Conservation (phyloP, 2,888 invertebrate genomes). For the Tanypteryx hageni region DNA sequence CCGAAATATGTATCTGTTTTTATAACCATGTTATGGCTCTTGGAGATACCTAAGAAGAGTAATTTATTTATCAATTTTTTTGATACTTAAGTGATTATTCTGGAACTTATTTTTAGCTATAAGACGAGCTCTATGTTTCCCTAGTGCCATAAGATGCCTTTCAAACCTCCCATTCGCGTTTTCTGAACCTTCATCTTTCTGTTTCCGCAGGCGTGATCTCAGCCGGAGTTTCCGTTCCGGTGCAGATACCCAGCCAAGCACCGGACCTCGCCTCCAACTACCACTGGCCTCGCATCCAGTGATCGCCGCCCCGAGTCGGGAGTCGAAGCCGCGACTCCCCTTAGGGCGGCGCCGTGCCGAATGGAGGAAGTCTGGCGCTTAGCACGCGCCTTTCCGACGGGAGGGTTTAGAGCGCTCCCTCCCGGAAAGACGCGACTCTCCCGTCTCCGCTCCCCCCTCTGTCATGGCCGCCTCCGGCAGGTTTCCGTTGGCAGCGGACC, state of each 20-base stretch:
- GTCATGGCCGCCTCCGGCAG: neutral
- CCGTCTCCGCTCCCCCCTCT: neutral
- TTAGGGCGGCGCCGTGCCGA: neutral
- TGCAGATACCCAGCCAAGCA: constrained; percentile 92
- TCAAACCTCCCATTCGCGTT: too few species aligned
- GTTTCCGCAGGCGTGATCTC: constrained; percentile 89
- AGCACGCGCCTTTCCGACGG: neutral
- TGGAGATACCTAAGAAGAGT: too few species aligned
- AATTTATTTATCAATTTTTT: too few species aligned
- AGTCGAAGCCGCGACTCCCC: constrained; percentile 11
- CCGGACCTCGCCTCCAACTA: constrained; percentile 89
- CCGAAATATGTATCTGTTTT: too few species aligned
- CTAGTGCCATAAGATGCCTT: too few species aligned
- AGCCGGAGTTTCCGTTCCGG: constrained; percentile 93
- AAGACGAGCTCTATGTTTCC: too few species aligned
- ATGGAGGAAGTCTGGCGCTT: neutral
- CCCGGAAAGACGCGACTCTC: too few species aligned
- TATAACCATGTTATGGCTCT: too few species aligned
- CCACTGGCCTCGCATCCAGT: constrained; percentile 91
- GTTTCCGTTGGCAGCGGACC: neutral
- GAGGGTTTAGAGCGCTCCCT: too few species aligned
- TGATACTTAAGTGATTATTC: too few species aligned
- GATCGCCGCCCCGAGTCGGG: constrained; percentile 88
- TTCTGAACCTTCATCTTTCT: neutral
- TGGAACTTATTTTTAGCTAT: too few species aligned